These are phyloP conservation scores for Neopipo cinnamomea DNA, from an alignment of 2,113 vertebrate genomes.

Conservation along the genomic window DNA sequence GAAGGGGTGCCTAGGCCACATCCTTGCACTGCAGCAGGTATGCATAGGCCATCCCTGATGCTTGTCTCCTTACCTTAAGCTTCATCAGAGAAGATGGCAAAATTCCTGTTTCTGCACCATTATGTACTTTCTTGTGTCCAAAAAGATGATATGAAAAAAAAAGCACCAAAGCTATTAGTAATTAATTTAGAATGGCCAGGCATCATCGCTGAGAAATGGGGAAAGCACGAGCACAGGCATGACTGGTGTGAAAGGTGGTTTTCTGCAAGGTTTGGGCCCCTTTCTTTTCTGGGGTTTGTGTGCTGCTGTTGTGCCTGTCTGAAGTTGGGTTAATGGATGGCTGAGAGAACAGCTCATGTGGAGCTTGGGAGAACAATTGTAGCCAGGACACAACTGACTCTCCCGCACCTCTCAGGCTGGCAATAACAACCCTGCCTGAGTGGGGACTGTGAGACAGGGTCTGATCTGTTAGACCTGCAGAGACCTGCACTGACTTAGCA, in stretches of 20 bases:
- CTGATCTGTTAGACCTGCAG: not conserved
- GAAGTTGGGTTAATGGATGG: not conserved
- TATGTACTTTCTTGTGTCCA: not conserved
- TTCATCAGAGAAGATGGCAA: not conserved
- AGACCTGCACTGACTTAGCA: not conserved
- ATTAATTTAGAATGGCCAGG: not conserved
- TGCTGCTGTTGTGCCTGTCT: not conserved
- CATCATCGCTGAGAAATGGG: not conserved
- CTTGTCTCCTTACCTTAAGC: not conserved
- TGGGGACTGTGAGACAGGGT: not conserved
- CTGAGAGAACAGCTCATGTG: not conserved
- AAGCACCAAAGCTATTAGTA: not conserved
- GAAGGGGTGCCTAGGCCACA: not conserved
- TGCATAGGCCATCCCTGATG: not conserved
- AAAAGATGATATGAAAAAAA: not conserved
- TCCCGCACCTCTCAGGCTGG: not conserved
- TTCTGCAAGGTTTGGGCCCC: not conserved
- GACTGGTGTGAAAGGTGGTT: not conserved
- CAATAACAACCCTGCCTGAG: not conserved
- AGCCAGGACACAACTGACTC: not conserved
- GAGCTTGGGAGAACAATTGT: not conserved
- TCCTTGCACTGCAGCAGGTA: not conserved
- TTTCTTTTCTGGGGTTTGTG: not conserved
- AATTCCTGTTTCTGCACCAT: not conserved
- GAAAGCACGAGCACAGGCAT: not conserved